phyloP scores from a whole-genome alignment of 2,113 vertebrate species.

The Pollimyrus isidori region DNA sequence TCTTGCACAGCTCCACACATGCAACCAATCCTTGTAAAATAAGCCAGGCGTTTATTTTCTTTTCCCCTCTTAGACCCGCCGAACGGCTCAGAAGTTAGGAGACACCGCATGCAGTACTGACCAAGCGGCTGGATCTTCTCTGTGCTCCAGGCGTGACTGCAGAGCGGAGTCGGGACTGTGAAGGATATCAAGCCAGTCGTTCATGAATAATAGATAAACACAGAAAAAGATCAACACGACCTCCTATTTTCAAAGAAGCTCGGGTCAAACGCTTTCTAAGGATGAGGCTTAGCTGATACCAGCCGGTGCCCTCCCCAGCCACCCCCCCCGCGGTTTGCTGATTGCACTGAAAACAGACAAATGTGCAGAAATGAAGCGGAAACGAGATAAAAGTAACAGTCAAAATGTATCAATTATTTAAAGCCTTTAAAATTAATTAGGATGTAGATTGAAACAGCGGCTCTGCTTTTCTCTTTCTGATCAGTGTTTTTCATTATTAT shows the following conservation, averaged over 20 bases:
- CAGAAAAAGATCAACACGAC: constrained; percentile 50
- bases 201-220: constrained; percentile 66
- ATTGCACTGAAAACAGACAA: not conserved
- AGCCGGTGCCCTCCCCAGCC: not conserved
- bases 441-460: constrained; percentile 41
- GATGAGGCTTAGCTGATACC: not conserved
- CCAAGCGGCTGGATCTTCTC: constrained; percentile 53
- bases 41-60: not conserved
- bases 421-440: constrained; percentile 30
- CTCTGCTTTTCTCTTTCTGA: constrained; percentile 40
- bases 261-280: constrained; percentile 43
- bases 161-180: constrained; percentile 49
- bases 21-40: not conserved
- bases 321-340: not conserved
- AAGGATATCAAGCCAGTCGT: constrained; percentile 63
- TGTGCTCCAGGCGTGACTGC: constrained; percentile 54
- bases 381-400: constrained; percentile 21
- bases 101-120: constrained; percentile 40
- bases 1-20: not conserved
- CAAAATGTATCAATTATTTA: constrained; percentile 15
- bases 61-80: constrained; percentile 37
- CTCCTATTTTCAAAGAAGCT: constrained; percentile 46
- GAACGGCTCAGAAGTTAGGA: constrained; percentile 44
- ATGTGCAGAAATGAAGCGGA: constrained; percentile 25
- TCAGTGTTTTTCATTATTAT: constrained; percentile 55